phyloP scores from a whole-genome alignment of 2,888 invertebrate species.

The Meiosimyza decipiens region DNA sequence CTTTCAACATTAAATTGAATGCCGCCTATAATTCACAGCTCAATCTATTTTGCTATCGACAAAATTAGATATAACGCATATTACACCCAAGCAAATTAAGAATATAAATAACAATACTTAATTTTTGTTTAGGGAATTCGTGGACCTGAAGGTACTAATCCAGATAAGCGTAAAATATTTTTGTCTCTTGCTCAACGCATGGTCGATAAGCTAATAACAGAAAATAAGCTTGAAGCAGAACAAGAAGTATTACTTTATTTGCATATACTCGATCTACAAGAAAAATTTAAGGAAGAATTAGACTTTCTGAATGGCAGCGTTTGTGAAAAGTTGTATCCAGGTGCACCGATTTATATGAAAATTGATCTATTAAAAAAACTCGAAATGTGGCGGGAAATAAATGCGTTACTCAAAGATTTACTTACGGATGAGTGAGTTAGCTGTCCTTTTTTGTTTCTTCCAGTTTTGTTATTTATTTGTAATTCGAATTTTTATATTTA shows the following conservation, averaged over 20 bases:
- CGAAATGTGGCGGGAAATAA: slow-evolving; percentile 79
- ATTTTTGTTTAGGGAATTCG: slow-evolving; percentile 62
- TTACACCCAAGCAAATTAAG: too few relatives aligned
- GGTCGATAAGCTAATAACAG: slow-evolving; percentile 88
- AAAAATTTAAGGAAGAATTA: slow-evolving; percentile 84
- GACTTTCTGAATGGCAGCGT: slow-evolving; percentile 83
- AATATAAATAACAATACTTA: neutral
- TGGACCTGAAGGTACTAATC: slow-evolving; percentile 68
- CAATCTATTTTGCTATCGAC: too few relatives aligned
- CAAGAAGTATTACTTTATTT: slow-evolving; percentile 93
- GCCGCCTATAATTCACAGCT: too few relatives aligned
- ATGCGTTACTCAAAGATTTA: slow-evolving; percentile 78
- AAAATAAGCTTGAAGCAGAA: slow-evolving; percentile 91
- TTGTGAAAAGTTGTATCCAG: slow-evolving; percentile 75
- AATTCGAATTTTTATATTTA: neutral
- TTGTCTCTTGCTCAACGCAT: slow-evolving; percentile 92
- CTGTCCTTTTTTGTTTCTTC: neutral
- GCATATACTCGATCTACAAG: slow-evolving; percentile 84
- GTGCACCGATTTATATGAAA: slow-evolving; percentile 75
- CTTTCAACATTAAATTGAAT: too few relatives aligned
- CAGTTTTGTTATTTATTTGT: neutral
- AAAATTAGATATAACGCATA: too few relatives aligned
- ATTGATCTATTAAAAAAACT: slow-evolving; percentile 80
- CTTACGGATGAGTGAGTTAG: slow-evolving; percentile 76
- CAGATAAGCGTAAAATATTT: slow-evolving; percentile 75